Evolutionary conservation across 2,888 invertebrate genomes (phyloP), one percentile per base, ranked within the genome.

Genomic region (Dilophus febrilis): DNA sequence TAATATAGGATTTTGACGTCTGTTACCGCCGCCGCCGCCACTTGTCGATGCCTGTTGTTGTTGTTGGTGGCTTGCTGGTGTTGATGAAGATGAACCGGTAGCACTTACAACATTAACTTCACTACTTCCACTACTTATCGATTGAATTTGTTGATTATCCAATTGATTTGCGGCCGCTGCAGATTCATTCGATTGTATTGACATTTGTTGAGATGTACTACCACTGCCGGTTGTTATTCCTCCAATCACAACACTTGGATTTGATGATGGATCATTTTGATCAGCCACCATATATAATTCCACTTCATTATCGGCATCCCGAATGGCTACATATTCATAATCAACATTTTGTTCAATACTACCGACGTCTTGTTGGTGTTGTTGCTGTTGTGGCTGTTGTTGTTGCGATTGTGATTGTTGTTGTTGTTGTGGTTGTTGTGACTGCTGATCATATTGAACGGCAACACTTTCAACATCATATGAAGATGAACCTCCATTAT

Each of bases 71-170:
- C n/a, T n/a, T 22, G 22, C 22, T 22, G 22, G 5, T 8, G 22
- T 22, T 22, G 8, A 49, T 13, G 53, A 43, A 12, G 53, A 50
- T n/a, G 57, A 57, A 13, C 56, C 56, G 2, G 53, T 50, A 8
- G 58, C 54, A 42, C 58, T 58, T n/a, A n/a, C n/a, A n/a, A n/a
- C n/a, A n/a, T n/a, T n/a, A n/a, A n/a, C n/a, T 1, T 65, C 61
- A 50, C 77, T 77, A 16, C 76, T 73, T 50, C 77, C 82, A 53
- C 81, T 82, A 58, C 81, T 82, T 47, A 82, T 83, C 38, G 82
- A 75, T 54, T 83, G 74, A 44, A 74, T 76, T 58, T 73, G 71
- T 50, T 65, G 70, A 22, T 63, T 61, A 41, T 64, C 59, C 16
- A 11, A 16, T 14, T 29, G 48, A 63, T 53, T 8, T 18, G 36